phyloP scores from a whole-genome alignment of 30 jellyfish, hydroid and myxozoan species.

The Sanderia malayensis region DNA sequence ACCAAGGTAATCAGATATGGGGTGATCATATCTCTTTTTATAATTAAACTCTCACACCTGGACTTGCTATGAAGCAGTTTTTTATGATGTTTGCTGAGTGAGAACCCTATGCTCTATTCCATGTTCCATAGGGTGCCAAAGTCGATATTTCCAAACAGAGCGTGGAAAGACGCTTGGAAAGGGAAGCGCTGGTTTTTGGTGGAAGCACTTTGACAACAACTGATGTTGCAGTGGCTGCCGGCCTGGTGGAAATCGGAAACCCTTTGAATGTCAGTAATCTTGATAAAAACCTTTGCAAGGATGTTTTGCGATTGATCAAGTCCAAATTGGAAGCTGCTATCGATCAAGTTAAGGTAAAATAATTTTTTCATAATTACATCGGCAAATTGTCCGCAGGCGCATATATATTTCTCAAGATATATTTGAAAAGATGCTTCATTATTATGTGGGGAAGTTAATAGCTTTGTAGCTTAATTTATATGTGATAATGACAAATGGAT shows the following conservation, averaged over 20 bases:
- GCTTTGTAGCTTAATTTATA: too few species aligned
- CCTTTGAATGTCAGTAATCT: background rate
- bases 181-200: slow-evolving; percentile 58
- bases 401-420: too few species aligned
- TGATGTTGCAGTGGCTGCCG: slow-evolving; percentile 65
- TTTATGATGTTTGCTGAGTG: too few species aligned
- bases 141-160: slow-evolving; percentile 41
- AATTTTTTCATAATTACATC: background rate
- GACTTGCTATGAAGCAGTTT: too few species aligned
- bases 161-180: slow-evolving; percentile 35
- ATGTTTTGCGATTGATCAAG: slow-evolving; percentile 15
- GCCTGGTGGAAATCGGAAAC: slow-evolving; percentile 41
- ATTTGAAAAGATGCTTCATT: too few species aligned
- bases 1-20: background rate
- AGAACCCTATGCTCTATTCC: too few species aligned
- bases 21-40: background rate
- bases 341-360: slow-evolving; percentile 54
- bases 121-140: background rate
- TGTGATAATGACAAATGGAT: too few species aligned
- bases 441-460: too few species aligned
- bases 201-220: slow-evolving; percentile 58
- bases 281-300: slow-evolving; percentile 7
- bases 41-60: background rate
- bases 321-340: slow-evolving; percentile 44
- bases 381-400: too few species aligned